phyloP scores from a whole-genome alignment of 2,797 vertebrate species.

The Lepus townsendii region DNA sequence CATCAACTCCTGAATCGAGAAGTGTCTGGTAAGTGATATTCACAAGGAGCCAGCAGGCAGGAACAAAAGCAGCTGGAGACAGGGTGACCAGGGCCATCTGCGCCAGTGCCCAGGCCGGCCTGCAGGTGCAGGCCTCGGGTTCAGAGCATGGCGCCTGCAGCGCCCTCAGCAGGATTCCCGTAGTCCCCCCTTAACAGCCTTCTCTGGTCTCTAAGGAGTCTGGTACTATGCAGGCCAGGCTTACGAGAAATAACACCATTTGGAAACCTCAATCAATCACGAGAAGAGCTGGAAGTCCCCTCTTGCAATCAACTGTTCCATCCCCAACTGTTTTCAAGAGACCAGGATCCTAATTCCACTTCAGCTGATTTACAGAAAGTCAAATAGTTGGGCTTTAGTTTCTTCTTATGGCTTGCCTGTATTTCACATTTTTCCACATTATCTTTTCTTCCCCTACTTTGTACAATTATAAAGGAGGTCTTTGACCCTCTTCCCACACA shows the following conservation, averaged over 20 bases:
- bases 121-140: not conserved
- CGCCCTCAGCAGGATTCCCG: not conserved
- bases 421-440: not conserved
- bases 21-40: slow-evolving; percentile 53
- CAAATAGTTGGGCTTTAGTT: slow-evolving; percentile 7
- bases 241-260: not conserved
- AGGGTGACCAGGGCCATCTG: not conserved
- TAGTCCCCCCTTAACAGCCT: not conserved
- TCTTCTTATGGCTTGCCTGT: not conserved
- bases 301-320: slow-evolving; percentile 13
- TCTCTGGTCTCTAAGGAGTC: not conserved
- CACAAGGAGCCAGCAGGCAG: not conserved
- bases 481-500: not conserved
- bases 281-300: not conserved
- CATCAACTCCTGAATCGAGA: slow-evolving; percentile 5
- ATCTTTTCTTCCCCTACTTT: not conserved
- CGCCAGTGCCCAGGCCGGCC: not conserved
- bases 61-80: not conserved
- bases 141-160: not conserved
- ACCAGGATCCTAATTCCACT: not conserved
- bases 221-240: not conserved
- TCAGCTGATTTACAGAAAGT: not conserved
- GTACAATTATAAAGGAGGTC: not conserved
- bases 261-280: not conserved
- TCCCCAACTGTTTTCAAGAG: not conserved